phyloP scores from a whole-genome alignment of 1,140 invertebrate species.

The Tribolium madens region DNA sequence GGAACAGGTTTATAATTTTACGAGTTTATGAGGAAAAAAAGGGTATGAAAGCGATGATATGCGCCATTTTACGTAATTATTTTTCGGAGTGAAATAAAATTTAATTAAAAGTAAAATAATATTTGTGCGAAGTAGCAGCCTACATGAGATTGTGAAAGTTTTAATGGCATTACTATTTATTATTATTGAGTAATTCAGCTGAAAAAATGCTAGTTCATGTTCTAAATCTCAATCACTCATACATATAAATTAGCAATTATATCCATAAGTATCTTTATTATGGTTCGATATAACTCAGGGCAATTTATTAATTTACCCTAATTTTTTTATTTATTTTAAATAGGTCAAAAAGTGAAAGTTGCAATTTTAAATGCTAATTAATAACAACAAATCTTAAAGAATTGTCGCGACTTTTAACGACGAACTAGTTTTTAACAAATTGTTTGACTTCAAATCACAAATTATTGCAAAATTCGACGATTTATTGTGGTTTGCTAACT shows the following conservation, averaged over 20 bases:
- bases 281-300: slow-evolving; percentile 5
- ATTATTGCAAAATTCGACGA: slow-evolving; percentile 34
- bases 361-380: slow-evolving; percentile 25
- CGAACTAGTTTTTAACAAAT: slow-evolving; percentile 8
- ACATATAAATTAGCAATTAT: slow-evolving; percentile 37
- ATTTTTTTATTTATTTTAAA: slow-evolving; percentile 4
- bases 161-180: slow-evolving; percentile 27
- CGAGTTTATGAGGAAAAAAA: slow-evolving; percentile 3
- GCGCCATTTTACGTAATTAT: background rate
- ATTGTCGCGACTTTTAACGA: background rate
- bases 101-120: slow-evolving; percentile 9
- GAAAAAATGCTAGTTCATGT: slow-evolving; percentile 24
- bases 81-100: slow-evolving; percentile 1
- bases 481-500: slow-evolving; percentile 29
- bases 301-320: slow-evolving; percentile 33
- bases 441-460: background rate
- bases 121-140: slow-evolving; percentile 17
- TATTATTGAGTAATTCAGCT: slow-evolving; percentile 30
- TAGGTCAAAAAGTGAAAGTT: slow-evolving; percentile 33
- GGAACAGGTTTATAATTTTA: slow-evolving; percentile 35
- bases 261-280: slow-evolving; percentile 29
- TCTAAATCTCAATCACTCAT: slow-evolving; percentile 26
- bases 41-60: background rate
- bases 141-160: slow-evolving; percentile 26
- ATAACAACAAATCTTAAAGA: slow-evolving; percentile 28